These are phyloP conservation scores for Ranitomeya imitator DNA, from an alignment of 2,113 vertebrate species.

Conservation along the genomic window DNA sequence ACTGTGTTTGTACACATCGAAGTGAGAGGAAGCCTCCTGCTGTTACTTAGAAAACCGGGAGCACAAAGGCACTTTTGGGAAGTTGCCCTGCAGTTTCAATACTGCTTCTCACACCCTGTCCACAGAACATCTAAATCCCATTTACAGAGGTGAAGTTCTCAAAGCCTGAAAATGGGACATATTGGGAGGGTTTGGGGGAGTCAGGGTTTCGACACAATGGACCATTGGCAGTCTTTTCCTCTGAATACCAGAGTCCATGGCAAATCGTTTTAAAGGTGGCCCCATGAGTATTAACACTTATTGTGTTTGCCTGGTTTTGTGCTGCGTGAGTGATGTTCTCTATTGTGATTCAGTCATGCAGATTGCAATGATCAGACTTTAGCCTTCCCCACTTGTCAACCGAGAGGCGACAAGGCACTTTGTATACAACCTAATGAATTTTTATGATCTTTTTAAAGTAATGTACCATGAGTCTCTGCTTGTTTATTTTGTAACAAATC, in stretches of 20 bases:
- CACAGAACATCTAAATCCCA: slow-evolving; percentile 51
- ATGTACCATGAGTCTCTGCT: not conserved
- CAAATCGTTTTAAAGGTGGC: slow-evolving; percentile 84
- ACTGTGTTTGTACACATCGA: slow-evolving; percentile 59
- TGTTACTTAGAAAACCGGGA: slow-evolving; percentile 71
- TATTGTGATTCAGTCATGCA: slow-evolving; percentile 85
- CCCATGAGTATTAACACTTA: slow-evolving; percentile 70
- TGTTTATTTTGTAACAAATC: slow-evolving; percentile 24
- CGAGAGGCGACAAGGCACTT: slow-evolving; percentile 46
- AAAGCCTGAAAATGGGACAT: slow-evolving; percentile 66
- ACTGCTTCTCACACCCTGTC: slow-evolving; percentile 56
- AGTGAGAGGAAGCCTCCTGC: slow-evolving; percentile 73
- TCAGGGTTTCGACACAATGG: slow-evolving; percentile 64
- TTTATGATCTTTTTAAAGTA: slow-evolving; percentile 45
- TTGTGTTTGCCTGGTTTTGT: slow-evolving; percentile 81
- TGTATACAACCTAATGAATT: slow-evolving; percentile 49
- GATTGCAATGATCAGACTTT: slow-evolving; percentile 74
- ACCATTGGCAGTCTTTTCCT: slow-evolving; percentile 59
- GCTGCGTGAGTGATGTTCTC: slow-evolving; percentile 79
- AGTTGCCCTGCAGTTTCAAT: slow-evolving; percentile 68
- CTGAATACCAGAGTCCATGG: slow-evolving; percentile 73
- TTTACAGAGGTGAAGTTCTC: slow-evolving; percentile 62
- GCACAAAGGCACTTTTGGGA: slow-evolving; percentile 86
- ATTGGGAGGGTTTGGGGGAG: slow-evolving; percentile 64
- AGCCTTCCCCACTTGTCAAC: slow-evolving; percentile 60